Conservation (phyloP, 2,888 invertebrate genomes). For the Oscheius onirici region DNA sequence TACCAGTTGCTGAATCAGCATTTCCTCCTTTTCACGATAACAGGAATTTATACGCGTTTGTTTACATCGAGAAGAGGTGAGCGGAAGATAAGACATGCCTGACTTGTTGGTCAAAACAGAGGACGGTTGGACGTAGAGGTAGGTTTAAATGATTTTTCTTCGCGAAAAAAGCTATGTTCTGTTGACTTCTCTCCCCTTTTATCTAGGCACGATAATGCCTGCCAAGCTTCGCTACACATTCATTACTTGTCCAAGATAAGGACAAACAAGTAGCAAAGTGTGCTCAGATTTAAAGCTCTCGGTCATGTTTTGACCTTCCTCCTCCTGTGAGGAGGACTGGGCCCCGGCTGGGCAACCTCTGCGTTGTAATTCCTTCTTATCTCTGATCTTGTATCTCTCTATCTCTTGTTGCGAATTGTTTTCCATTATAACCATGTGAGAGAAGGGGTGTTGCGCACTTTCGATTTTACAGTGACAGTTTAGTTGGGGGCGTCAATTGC, state of each 20-base stretch:
- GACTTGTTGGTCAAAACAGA: too few relatives aligned
- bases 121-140: neutral
- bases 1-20: too few relatives aligned
- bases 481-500: too few relatives aligned
- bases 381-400: constrained; percentile 4
- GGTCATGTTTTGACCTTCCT: neutral
- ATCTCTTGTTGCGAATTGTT: neutral
- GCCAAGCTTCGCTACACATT: neutral
- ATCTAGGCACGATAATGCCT: neutral
- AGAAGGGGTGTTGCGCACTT: constrained; percentile 1
- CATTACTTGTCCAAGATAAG: neutral
- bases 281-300: neutral
- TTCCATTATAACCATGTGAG: constrained; percentile 6
- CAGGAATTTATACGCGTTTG: too few relatives aligned
- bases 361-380: constrained; percentile 14
- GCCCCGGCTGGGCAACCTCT: neutral
- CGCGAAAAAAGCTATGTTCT: neutral
- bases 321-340: neutral
- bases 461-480: constrained; percentile 13
- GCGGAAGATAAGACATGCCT: too few relatives aligned
- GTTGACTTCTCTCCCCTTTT: neutral
- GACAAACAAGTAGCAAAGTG: neutral
- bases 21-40: too few relatives aligned
- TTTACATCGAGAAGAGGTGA: too few relatives aligned
- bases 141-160: neutral